Evolutionary conservation across 2,888 invertebrate genomes (phyloP).

Genomic region (Drosophila buzzatii): DNA sequence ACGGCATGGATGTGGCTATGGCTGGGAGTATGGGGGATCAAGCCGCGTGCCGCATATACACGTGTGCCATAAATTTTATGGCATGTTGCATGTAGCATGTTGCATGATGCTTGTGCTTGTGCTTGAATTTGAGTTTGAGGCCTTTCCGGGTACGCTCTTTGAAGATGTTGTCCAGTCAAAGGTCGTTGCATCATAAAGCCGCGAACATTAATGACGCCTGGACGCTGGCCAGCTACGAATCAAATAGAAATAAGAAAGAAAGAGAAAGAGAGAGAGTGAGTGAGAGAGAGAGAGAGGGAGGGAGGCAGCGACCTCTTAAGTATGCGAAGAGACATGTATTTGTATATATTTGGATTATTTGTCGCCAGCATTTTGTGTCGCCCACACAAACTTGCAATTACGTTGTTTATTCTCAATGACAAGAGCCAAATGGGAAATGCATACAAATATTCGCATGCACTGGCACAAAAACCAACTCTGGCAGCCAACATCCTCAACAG

Average conservation of each 20-base stretch:
- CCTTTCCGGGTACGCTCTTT: conserved; percentile 64
- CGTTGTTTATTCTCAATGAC: conserved; percentile 79
- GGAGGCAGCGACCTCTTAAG: conserved; percentile 6
- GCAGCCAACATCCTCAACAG: conserved; percentile 20
- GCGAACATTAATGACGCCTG: conserved; percentile 67
- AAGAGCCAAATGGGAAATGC: conserved; percentile 74
- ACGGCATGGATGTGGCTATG: conserved; percentile 8
- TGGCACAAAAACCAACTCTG: conserved; percentile 51
- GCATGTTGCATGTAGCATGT: conserved; percentile 52
- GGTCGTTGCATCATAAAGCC: conserved; percentile 76
- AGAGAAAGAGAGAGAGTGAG: not conserved
- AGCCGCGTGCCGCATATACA: conserved; percentile 70
- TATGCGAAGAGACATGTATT: conserved; percentile 2
- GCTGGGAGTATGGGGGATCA: conserved; percentile 14
- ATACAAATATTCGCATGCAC: conserved; percentile 49
- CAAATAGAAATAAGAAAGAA: not conserved
- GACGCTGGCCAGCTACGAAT: conserved; percentile 21
- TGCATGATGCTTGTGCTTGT: conserved; percentile 19
- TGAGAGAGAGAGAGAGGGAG: not conserved
- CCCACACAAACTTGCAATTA: conserved; percentile 81
- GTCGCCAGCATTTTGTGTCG: conserved; percentile 75
- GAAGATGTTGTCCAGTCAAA: conserved; percentile 66
- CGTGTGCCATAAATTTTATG: conserved; percentile 47
- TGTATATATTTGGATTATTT: conserved; percentile 66
- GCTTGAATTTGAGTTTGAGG: conserved; percentile 12